Conservation (phyloP, 2,888 invertebrate species). For the Athalia rosae region DNA sequence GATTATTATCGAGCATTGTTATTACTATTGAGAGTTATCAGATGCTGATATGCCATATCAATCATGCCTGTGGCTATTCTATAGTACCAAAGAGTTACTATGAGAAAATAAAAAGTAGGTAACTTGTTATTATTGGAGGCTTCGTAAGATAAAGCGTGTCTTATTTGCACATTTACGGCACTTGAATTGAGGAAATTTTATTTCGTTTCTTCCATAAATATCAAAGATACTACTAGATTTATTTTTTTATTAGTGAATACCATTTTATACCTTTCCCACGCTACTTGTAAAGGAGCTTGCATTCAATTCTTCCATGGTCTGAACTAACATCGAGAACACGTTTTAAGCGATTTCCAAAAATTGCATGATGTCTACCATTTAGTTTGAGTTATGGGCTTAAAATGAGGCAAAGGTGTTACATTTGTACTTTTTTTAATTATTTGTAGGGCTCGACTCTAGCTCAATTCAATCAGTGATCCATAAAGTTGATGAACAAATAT, state of each 20-base stretch:
- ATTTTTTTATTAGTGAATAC: conserved; percentile 19
- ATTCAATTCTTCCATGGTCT: conserved; percentile 21
- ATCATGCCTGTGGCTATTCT: conserved; percentile 51
- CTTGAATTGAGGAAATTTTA: neutral
- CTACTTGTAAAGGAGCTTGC: neutral
- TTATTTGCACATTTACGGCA: conserved; percentile 51
- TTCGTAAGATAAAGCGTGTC: conserved; percentile 6
- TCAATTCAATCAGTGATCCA: neutral
- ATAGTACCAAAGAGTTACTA: conserved; percentile 58
- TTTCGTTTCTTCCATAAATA: neutral
- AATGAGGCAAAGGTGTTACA: conserved; percentile 11
- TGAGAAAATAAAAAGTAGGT: conserved; percentile 40
- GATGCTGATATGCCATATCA: conserved; percentile 59
- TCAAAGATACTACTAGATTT: neutral
- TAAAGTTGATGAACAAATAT: neutral
- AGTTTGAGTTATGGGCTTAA: conserved; percentile 14
- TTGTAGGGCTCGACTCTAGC: neutral
- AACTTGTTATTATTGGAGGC: conserved; percentile 31
- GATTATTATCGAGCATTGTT: conserved; percentile 30
- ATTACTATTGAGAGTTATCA: conserved; percentile 50
- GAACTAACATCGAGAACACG: conserved; percentile 21
- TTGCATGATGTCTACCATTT: conserved; percentile 5
- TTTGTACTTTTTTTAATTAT: neutral
- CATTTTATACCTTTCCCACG: neutral
- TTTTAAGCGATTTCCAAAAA: neutral